Percentiles rank a stretch among this genome's conserved stretches.
Evolutionary conservation across 2,113 vertebrate genomes (phyloP).

Genomic region (Hoplias malabaricus): DNA sequence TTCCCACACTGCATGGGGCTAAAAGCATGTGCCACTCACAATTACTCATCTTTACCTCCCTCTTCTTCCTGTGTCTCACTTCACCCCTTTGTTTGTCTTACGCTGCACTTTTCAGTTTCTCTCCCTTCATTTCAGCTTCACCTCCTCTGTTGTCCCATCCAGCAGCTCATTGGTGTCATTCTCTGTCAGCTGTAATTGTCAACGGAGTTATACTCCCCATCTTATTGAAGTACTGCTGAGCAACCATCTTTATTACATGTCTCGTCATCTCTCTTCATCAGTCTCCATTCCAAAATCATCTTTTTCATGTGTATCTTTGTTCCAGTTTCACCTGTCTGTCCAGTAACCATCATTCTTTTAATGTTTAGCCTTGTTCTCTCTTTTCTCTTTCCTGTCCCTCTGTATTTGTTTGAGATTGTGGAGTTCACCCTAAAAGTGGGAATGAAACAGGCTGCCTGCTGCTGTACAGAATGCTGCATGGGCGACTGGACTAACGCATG

Average conservation of each 20-base stretch:
- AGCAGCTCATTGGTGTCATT: neutral
- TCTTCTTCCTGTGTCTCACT: slow-evolving; percentile 33
- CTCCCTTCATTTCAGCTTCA: neutral
- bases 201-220: neutral
- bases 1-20: slow-evolving; percentile 45
- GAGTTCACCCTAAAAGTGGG: slow-evolving; percentile 60
- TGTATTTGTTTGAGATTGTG: slow-evolving; percentile 65
- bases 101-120: slow-evolving; percentile 19
- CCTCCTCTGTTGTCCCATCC: neutral
- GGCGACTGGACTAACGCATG: slow-evolving; percentile 74
- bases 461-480: slow-evolving; percentile 77
- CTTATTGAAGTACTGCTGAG: neutral
- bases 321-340: neutral
- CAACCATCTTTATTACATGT: neutral
- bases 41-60: slow-evolving; percentile 36
- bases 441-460: slow-evolving; percentile 66
- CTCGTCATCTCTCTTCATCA: neutral
- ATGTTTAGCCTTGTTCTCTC: neutral
- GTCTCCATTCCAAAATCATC: neutral
- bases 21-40: slow-evolving; percentile 27
- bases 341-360: neutral
- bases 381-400: slow-evolving; percentile 61
- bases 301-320: neutral
- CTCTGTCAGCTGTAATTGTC: slow-evolving; percentile 13
- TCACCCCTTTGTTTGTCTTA: slow-evolving; percentile 63